Percentiles rank a stretch among this genome's conserved stretches.
phyloP scores from a whole-genome alignment of 2,797 vertebrate species.

The Steatocranus sp. region DNA sequence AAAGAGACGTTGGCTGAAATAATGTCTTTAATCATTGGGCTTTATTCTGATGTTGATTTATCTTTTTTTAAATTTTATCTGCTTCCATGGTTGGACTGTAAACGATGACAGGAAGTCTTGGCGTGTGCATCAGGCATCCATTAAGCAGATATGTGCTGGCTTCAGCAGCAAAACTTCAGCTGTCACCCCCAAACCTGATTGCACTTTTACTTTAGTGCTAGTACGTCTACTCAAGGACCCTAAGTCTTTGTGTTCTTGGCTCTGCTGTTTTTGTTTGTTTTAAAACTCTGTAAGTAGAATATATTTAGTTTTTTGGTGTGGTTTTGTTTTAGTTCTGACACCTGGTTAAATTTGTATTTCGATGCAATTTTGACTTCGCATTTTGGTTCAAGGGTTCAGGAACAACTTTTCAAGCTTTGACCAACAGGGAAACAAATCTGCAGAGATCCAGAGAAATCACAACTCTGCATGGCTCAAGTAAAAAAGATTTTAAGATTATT shows the following conservation, averaged over 20 bases:
- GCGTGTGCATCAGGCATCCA: not conserved
- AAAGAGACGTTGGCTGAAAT: not conserved
- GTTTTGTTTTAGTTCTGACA: not conserved
- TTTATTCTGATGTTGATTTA: not conserved
- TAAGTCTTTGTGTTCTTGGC: fast-evolving
- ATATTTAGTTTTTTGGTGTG: not conserved
- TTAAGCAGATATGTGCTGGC: not conserved
- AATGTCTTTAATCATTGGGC: not conserved
- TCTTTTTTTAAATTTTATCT: not conserved
- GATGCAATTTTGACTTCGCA: not conserved
- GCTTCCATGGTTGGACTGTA: fast-evolving
- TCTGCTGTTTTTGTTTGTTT: not conserved
- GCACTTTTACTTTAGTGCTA: not conserved
- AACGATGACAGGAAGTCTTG: not conserved
- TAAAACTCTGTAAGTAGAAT: not conserved
- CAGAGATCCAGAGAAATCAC: not conserved
- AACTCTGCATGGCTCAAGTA: not conserved
- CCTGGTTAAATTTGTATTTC: not conserved
- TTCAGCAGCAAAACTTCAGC: not conserved
- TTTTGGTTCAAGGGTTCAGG: not conserved
- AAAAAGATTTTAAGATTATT: fast-evolving
- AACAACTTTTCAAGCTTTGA: not conserved
- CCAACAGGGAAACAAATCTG: not conserved
- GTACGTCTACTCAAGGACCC: fast-evolving
- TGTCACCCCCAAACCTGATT: not conserved